Conservation (phyloP, 2,888 invertebrate species). For the Ptilodon capucinus region DNA sequence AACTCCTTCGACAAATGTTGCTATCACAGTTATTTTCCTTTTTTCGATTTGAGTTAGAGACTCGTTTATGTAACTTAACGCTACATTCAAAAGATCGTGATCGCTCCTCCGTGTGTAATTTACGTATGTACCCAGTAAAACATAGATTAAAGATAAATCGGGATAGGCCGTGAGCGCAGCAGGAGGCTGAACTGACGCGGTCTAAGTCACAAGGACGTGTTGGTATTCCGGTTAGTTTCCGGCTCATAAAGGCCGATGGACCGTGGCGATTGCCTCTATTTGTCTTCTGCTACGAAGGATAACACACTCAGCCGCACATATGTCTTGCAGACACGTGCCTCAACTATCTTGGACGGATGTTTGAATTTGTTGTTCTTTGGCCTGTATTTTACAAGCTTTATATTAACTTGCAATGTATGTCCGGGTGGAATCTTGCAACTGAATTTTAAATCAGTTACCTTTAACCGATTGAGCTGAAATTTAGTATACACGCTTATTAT, state of each 20-base stretch:
- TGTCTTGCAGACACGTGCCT: constrained; percentile 21
- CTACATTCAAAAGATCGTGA: too few relatives aligned
- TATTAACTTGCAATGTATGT: too few relatives aligned
- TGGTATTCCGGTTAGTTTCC: constrained; percentile 58
- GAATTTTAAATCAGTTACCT: too few relatives aligned
- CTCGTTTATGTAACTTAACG: too few relatives aligned
- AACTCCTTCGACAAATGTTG: too few relatives aligned
- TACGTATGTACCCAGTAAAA: not conserved
- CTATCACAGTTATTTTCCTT: too few relatives aligned
- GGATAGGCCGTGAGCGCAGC: not conserved
- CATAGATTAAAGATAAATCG: not conserved
- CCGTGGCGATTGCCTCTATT: constrained; percentile 64
- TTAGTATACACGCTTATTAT: too few relatives aligned
- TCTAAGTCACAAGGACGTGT: constrained; percentile 24
- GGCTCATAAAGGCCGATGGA: constrained; percentile 58
- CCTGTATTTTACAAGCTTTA: constrained; percentile 1
- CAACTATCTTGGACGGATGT: constrained; percentile 7
- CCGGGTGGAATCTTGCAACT: too few relatives aligned
- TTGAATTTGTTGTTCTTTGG: not conserved
- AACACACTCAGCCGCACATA: constrained; percentile 24
- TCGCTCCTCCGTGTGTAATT: not conserved
- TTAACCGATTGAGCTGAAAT: too few relatives aligned
- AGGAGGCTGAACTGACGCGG: constrained; percentile 4
- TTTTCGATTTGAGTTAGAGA: too few relatives aligned
- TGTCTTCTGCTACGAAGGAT: constrained; percentile 55